Evolutionary conservation across 2,113 vertebrate species (phyloP).

Genomic region (Podarcis raffonei): DNA sequence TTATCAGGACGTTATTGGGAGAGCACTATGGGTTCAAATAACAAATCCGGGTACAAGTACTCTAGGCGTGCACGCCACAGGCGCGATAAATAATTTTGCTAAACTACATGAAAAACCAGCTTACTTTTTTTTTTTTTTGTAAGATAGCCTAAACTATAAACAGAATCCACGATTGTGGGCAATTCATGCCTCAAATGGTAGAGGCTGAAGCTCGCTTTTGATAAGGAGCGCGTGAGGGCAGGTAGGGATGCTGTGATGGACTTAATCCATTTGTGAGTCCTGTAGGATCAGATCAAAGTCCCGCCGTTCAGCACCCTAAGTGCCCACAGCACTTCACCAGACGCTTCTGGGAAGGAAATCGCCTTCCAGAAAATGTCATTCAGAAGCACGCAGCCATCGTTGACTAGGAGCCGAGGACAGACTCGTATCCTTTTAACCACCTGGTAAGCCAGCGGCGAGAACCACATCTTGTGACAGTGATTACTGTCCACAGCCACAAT

Average conservation of each 20-base stretch:
- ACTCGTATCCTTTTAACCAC: not conserved
- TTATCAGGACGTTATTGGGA: not conserved
- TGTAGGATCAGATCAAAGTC: not conserved
- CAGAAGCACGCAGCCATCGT: not conserved
- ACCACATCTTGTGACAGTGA: not conserved
- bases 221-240: not conserved
- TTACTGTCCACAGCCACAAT: too few relatives aligned
- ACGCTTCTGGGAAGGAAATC: not conserved
- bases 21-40: not conserved
- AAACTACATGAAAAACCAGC: too few relatives aligned
- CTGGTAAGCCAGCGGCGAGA: not conserved
- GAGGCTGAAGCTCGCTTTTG: not conserved
- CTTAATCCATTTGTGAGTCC: not conserved
- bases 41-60: not conserved
- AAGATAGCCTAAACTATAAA: not conserved
- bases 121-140: accelerated
- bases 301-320: not conserved
- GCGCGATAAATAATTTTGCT: not conserved
- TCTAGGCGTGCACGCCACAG: not conserved
- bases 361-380: not conserved
- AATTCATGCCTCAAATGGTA: not conserved
- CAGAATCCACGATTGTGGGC: not conserved
- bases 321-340: not conserved
- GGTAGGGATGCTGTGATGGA: not conserved
- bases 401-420: not conserved